Percentiles rank a stretch among this genome's conserved stretches.
These are phyloP conservation scores for Rhingia campestris DNA, from an alignment of 2,888 invertebrate genomes.

Conservation along the genomic window DNA sequence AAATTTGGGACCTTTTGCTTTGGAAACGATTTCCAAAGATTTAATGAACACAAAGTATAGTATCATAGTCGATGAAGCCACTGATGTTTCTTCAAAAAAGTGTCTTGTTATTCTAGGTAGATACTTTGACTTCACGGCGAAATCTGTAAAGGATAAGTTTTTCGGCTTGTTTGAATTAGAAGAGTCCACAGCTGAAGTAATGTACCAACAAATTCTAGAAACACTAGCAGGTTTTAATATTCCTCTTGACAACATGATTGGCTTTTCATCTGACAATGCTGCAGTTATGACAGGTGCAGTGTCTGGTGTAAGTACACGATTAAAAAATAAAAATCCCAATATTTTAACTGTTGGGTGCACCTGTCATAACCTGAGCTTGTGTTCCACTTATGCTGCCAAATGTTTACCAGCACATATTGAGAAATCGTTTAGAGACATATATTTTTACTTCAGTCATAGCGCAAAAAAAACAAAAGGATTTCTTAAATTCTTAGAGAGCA, in stretches of 20 bases:
- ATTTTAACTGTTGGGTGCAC: not conserved
- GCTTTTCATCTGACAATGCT: not conserved
- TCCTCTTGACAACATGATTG: not conserved
- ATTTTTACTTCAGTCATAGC: no score
- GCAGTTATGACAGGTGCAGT: not conserved
- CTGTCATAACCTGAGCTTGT: not conserved
- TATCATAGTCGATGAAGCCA: not conserved
- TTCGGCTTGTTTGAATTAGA: not conserved
- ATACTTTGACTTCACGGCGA: not conserved
- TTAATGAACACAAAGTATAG: slow-evolving; percentile 36
- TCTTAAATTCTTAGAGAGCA: not conserved
- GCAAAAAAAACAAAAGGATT: not conserved
- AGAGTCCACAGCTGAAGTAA: not conserved
- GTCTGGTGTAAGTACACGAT: not conserved
- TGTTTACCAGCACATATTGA: not conserved
- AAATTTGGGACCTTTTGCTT: no score
- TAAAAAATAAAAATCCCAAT: not conserved
- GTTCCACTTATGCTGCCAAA: not conserved
- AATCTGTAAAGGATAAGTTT: not conserved
- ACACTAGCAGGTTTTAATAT: not conserved
- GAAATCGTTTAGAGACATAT: not conserved
- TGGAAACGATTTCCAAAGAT: no score
- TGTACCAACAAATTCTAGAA: not conserved
- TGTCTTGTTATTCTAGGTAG: not conserved
- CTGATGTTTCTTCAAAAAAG: slow-evolving; percentile 9